phyloP scores from a whole-genome alignment of 2,113 vertebrate species.

The Chaetorhynchus papuensis region DNA sequence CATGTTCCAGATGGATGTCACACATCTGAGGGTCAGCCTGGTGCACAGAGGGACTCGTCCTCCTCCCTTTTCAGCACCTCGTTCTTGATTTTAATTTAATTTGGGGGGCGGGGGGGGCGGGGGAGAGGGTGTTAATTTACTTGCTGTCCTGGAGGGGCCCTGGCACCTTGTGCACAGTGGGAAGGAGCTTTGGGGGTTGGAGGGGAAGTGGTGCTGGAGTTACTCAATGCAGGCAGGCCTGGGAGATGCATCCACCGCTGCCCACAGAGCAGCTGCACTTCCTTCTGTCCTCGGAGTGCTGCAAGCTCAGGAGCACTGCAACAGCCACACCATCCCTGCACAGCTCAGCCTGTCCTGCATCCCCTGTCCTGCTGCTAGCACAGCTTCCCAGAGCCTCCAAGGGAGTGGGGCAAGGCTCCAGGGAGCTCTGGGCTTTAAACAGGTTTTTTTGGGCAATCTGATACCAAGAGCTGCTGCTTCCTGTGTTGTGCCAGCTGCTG shows the following conservation, averaged over 20 bases:
- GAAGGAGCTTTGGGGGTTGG: neutral
- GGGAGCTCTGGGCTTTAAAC: neutral
- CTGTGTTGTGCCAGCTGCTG: accelerated
- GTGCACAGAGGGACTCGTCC: neutral
- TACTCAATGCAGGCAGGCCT: neutral
- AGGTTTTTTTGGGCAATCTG: neutral
- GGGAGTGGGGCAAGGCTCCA: neutral
- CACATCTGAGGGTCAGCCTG: neutral
- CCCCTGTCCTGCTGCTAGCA: neutral
- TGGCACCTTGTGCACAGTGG: neutral
- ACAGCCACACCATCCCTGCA: neutral
- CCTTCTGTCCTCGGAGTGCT: neutral
- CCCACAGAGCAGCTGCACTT: neutral
- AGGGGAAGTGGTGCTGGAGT: neutral
- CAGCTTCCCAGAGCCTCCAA: neutral
- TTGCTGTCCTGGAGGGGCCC: neutral
- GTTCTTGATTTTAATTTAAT: neutral
- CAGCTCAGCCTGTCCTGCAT: neutral
- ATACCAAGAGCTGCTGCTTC: neutral
- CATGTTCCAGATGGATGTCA: neutral
- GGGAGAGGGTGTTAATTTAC: neutral
- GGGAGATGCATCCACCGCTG: neutral
- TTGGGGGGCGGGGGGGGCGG: neutral
- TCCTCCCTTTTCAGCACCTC: neutral
- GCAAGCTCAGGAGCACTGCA: neutral